Evolutionary conservation across 1,140 invertebrate genomes (phyloP).

Genomic region (Heliconius hermathena): DNA sequence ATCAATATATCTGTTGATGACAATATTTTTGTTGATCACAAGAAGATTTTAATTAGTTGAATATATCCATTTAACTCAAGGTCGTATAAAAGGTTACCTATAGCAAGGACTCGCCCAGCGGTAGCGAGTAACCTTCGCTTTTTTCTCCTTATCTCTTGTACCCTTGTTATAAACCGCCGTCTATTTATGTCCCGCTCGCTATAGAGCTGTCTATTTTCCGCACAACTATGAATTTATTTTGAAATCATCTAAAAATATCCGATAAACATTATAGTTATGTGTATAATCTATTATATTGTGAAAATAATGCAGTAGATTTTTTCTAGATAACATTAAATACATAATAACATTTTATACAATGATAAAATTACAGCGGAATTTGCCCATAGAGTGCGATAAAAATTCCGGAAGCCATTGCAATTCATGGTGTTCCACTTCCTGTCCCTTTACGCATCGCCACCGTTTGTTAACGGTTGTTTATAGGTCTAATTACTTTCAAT

Average conservation of each 20-base stretch:
- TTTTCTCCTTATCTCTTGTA: conserved; percentile 40
- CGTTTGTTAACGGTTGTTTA: conserved; percentile 65
- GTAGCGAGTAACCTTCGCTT: conserved; percentile 51
- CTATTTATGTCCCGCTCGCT: conserved; percentile 43
- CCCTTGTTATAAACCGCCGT: conserved; percentile 27
- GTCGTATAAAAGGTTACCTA: conserved; percentile 56
- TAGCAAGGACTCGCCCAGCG: conserved; percentile 54
- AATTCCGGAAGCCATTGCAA: conserved; percentile 66
- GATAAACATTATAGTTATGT: neutral
- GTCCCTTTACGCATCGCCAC: conserved; percentile 63
- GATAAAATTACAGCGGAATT: conserved; percentile 28
- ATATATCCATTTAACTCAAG: conserved; percentile 47
- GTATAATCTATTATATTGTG: neutral
- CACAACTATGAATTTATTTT: conserved; percentile 16
- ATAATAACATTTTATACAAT: conserved; percentile 19
- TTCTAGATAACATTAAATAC: neutral
- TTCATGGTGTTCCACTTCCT: conserved; percentile 66
- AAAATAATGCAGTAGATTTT: neutral
- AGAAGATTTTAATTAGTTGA: neutral
- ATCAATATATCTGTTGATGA: neutral
- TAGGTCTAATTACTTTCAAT: conserved; percentile 35
- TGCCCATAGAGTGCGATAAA: conserved; percentile 34
- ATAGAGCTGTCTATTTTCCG: conserved; percentile 31
- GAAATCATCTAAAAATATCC: neutral
- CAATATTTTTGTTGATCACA: neutral